Evolutionary conservation across 2,888 invertebrate species (phyloP).

Genomic region (Mythimna albipuncta): DNA sequence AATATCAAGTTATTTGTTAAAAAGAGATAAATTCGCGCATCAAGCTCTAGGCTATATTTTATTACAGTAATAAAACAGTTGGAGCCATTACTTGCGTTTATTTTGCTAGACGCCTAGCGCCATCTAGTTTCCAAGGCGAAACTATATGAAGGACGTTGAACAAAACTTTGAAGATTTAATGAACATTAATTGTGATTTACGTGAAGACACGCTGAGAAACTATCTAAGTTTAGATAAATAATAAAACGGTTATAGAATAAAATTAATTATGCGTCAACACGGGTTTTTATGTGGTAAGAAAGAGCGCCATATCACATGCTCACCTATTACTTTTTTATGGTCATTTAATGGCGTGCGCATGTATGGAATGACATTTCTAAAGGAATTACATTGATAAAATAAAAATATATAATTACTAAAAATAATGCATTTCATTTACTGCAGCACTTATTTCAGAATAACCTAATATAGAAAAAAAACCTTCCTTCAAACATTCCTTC

Average conservation of each 20-base stretch:
- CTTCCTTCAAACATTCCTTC: background rate
- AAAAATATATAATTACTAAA: conserved; percentile 15
- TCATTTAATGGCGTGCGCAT: conserved; percentile 48
- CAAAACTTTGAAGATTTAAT: conserved; percentile 52
- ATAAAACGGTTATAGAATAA: conserved; percentile 51
- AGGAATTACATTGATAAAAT: conserved; percentile 14
- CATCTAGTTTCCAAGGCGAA: conserved; percentile 56
- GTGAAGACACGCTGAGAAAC: conserved; percentile 43
- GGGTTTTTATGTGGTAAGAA: conserved; percentile 48
- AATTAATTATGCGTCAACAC: conserved; percentile 59
- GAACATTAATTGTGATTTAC: conserved; percentile 54
- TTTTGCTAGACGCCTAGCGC: conserved; percentile 49
- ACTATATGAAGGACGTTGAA: conserved; percentile 43
- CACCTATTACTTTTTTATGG: conserved; percentile 55
- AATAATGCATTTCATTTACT: background rate
- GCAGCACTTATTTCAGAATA: conserved; percentile 1
- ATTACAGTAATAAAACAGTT: conserved; percentile 59
- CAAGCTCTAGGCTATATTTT: conserved; percentile 53
- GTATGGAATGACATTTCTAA: conserved; percentile 39
- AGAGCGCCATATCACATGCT: conserved; percentile 47
- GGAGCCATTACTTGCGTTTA: conserved; percentile 38
- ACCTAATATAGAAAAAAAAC: background rate
- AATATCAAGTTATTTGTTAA: conserved; percentile 57
- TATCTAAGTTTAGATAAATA: conserved; percentile 50
- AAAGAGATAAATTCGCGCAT: conserved; percentile 56